Conservation (phyloP, 2,113 vertebrate species). For the Sclerurus mexicanus region DNA sequence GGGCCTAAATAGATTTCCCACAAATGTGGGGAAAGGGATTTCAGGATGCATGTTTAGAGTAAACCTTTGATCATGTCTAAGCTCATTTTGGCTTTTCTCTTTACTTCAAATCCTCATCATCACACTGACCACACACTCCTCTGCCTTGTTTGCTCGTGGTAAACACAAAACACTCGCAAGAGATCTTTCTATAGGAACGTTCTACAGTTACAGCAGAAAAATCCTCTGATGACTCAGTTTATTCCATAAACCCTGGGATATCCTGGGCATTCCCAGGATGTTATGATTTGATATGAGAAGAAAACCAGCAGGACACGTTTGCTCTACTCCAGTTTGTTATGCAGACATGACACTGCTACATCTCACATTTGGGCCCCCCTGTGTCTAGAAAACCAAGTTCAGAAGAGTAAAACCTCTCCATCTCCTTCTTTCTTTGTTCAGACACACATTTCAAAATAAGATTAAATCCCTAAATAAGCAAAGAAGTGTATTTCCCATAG, state of each 20-base stretch:
- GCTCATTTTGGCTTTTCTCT: conserved; percentile 34
- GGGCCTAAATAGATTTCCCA: conserved; percentile 20
- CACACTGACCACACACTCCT: conserved; percentile 17
- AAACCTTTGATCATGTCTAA: conserved; percentile 20
- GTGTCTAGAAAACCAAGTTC: background rate
- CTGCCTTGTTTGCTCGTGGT: background rate
- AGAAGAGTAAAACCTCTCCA: background rate
- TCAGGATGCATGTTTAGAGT: background rate
- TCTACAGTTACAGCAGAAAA: background rate
- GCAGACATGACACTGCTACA: background rate
- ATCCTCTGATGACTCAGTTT: background rate
- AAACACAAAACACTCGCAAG: background rate
- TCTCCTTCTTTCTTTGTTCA: background rate
- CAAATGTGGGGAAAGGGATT: background rate
- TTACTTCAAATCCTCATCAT: background rate
- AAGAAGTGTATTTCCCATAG: background rate
- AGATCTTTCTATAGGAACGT: background rate
- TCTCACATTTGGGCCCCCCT: background rate
- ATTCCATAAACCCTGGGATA: background rate
- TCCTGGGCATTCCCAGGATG: conserved; percentile 23
- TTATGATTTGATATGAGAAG: background rate
- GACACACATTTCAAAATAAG: background rate
- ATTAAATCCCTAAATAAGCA: background rate
- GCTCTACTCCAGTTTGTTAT: background rate
- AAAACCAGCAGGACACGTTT: background rate